These are phyloP conservation scores for Tringa solitaria DNA, from an alignment of 2,113 vertebrate genomes.

Conservation along the genomic window DNA sequence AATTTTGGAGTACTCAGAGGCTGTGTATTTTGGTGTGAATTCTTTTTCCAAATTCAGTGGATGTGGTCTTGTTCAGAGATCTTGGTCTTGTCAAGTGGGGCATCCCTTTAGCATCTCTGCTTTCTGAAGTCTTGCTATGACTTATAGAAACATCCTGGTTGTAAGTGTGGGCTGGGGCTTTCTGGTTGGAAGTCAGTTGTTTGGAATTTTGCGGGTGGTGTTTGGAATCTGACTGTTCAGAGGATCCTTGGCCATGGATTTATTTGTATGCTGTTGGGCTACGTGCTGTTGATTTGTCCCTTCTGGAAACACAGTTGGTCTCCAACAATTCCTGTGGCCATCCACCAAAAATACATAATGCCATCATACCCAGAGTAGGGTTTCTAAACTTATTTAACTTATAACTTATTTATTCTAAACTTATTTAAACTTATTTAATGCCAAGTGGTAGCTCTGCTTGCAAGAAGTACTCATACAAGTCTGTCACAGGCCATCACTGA, in stretches of 20 bases:
- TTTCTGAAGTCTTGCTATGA: neutral
- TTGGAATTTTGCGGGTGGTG: neutral
- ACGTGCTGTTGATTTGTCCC: neutral
- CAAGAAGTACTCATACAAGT: neutral
- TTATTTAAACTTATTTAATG: too few relatives aligned
- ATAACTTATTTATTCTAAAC: too few relatives aligned
- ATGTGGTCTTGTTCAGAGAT: neutral
- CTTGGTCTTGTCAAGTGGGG: neutral
- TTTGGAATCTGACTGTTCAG: neutral
- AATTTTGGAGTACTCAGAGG: neutral
- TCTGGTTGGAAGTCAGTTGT: neutral
- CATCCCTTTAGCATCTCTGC: neutral
- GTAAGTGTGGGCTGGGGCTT: neutral
- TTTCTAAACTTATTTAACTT: neutral
- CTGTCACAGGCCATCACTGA: neutral
- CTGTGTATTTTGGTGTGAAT: neutral
- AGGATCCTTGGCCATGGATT: neutral
- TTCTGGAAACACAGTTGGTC: neutral
- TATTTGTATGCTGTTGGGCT: neutral
- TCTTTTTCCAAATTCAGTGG: neutral
- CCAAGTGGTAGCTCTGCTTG: neutral
- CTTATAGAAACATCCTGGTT: neutral
- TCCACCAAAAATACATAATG: neutral
- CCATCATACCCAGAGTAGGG: neutral
- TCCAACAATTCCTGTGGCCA: neutral